A percentile compares a stretch with the other conserved stretches of the same genome.
These are phyloP conservation scores for Montipora sp. DNA, from an alignment of 64 coral and sea anemone genomes.

Conservation along the genomic window DNA sequence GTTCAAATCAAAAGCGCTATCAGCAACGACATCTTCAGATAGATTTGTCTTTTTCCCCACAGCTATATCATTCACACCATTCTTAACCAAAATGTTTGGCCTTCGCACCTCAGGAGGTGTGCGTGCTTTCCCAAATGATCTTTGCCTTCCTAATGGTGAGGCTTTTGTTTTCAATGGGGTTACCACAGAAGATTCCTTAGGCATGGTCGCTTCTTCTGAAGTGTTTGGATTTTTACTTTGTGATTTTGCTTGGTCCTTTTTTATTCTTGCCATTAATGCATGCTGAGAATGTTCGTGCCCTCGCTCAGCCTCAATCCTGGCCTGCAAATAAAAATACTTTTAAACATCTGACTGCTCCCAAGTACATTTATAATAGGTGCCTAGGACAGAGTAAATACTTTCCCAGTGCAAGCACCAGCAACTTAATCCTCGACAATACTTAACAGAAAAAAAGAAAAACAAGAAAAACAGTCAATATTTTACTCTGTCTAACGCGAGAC, in stretches of 20 bases:
- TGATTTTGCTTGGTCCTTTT: slow-evolving; percentile 18
- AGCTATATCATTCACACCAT: background rate
- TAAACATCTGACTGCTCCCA: no score
- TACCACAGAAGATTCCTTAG: background rate
- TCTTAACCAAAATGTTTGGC: background rate
- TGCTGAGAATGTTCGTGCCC: slow-evolving; percentile 86
- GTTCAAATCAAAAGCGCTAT: slow-evolving; percentile 7
- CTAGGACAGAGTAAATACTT: no score
- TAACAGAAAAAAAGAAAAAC: no score
- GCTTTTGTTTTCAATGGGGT: background rate
- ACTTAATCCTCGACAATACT: no score
- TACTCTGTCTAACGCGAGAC: no score
- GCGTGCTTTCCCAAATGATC: slow-evolving; percentile 29
- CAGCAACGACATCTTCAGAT: slow-evolving; percentile 10
- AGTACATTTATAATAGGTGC: no score
- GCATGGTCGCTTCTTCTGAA: background rate
- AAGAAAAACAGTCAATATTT: no score
- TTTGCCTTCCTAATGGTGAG: slow-evolving; percentile 30
- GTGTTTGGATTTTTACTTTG: background rate
- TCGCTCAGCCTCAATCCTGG: slow-evolving; percentile 73
- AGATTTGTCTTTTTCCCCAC: slow-evolving; percentile 12
- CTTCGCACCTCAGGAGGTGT: slow-evolving; percentile 40
- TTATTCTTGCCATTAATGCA: slow-evolving; percentile 60
- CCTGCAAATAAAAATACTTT: slow-evolving; percentile 42
- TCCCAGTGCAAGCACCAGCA: no score